A percentile compares a stretch with the other conserved stretches of the same genome.
phyloP scores from a whole-genome alignment of 2,113 vertebrate species.

The Phrynosoma platyrhinos region DNA sequence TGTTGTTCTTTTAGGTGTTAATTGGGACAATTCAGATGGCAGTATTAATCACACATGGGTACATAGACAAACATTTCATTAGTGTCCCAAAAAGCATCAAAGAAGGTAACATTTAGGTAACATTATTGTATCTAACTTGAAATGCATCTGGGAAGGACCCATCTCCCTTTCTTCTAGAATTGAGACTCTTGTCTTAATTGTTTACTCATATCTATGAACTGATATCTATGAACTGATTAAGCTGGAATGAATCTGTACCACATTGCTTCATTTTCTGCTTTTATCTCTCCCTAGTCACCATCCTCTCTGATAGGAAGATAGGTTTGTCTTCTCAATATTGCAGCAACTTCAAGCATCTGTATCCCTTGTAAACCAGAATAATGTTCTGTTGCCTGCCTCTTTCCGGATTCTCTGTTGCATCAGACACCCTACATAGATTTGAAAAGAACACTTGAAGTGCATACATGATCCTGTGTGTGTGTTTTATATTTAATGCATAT shows the following conservation, averaged over 20 bases:
- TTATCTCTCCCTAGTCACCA: neutral
- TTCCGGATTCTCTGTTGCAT: neutral
- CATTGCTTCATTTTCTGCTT: neutral
- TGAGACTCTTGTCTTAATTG: neutral
- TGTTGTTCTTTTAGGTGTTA: neutral
- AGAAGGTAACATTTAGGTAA: conserved; percentile 4
- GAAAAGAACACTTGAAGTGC: neutral
- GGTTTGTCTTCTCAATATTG: neutral
- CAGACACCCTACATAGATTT: neutral
- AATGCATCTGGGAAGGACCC: neutral
- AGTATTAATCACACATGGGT: neutral
- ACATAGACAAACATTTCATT: neutral
- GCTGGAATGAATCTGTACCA: neutral
- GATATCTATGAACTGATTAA: neutral
- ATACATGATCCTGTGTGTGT: neutral
- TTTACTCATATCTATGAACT: neutral
- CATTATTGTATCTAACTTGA: neutral
- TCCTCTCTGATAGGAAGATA: neutral
- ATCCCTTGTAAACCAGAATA: neutral
- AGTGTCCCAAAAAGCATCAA: neutral
- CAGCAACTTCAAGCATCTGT: neutral
- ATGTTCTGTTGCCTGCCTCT: neutral
- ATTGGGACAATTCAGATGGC: conserved; percentile 13
- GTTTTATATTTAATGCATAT: neutral
- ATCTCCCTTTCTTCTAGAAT: neutral